Conservation (phyloP, 2,797 vertebrate genomes). For the Chelonia mydas region DNA sequence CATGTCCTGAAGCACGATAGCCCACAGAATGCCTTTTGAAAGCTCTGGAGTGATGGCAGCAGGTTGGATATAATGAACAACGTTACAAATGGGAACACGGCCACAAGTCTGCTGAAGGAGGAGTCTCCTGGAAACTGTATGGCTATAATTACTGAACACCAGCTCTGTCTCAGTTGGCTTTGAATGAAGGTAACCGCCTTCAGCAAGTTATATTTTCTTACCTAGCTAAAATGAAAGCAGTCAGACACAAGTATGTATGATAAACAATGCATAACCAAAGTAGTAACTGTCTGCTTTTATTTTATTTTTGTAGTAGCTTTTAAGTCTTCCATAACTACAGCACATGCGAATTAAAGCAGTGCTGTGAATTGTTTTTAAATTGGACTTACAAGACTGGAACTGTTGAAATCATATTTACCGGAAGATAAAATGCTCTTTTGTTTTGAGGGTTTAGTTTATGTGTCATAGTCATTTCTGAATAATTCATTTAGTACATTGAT, state of each 20-base stretch:
- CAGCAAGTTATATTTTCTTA: slow-evolving; percentile 79
- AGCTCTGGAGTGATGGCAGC: slow-evolving; percentile 82
- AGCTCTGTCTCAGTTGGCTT: slow-evolving; percentile 79
- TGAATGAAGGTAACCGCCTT: slow-evolving; percentile 82
- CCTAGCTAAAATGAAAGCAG: slow-evolving; percentile 79
- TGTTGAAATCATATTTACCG: slow-evolving; percentile 28
- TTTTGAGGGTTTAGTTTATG: not conserved
- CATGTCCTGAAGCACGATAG: slow-evolving; percentile 81
- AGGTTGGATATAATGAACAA: slow-evolving; percentile 88
- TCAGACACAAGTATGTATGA: slow-evolving; percentile 78
- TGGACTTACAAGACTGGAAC: slow-evolving; percentile 48
- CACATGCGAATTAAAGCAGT: slow-evolving; percentile 67
- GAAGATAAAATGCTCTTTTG: slow-evolving; percentile 28
- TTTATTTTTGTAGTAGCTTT: slow-evolving; percentile 70
- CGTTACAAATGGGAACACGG: slow-evolving; percentile 85
- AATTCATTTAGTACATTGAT: not conserved
- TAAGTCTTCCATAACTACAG: slow-evolving; percentile 60
- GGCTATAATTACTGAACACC: slow-evolving; percentile 85
- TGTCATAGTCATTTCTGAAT: slow-evolving; percentile 16
- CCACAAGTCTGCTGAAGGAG: slow-evolving; percentile 78
- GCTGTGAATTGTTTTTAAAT: slow-evolving; percentile 65
- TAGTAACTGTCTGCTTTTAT: slow-evolving; percentile 73
- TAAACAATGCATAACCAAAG: slow-evolving; percentile 80
- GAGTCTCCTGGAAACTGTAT: slow-evolving; percentile 80
- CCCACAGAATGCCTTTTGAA: slow-evolving; percentile 86